Conservation (phyloP, 2,113 vertebrate genomes). For the Dicaeum eximium region DNA sequence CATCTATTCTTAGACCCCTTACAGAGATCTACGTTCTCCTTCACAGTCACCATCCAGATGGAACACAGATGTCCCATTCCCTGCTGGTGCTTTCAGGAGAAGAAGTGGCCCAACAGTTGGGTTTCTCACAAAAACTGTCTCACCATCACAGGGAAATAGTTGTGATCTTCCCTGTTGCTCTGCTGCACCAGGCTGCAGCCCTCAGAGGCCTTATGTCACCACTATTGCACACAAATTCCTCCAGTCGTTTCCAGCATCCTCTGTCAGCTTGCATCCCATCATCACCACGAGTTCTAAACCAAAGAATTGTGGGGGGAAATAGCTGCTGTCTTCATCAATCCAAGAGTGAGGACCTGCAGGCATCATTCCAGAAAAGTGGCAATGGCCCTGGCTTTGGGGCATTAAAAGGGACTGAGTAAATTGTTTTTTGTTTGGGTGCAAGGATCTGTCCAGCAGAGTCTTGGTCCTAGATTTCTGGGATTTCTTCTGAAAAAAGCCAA, state of each 20-base stretch:
- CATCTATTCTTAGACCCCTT: not conserved
- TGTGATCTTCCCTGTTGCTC: not conserved
- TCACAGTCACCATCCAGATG: not conserved
- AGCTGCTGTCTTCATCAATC: not conserved
- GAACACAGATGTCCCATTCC: not conserved
- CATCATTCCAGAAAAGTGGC: not conserved
- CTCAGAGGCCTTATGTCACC: not conserved
- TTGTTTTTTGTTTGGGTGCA: not conserved
- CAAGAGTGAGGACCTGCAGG: accelerated
- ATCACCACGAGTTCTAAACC: not conserved
- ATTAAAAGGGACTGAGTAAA: not conserved
- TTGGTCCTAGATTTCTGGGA: not conserved
- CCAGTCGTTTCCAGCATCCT: not conserved
- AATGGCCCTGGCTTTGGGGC: not conserved
- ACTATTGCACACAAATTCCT: not conserved
- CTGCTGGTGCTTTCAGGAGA: not conserved
- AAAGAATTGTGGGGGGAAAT: not conserved
- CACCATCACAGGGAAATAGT: not conserved
- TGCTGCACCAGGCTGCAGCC: not conserved
- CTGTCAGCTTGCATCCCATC: not conserved
- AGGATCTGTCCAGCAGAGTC: not conserved
- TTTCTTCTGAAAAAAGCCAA: not conserved
- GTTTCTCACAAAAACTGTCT: not conserved
- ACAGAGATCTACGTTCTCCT: not conserved
- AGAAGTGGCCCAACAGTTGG: not conserved